phyloP scores from a whole-genome alignment of 2,113 vertebrate species.

The Anhinga anhinga region DNA sequence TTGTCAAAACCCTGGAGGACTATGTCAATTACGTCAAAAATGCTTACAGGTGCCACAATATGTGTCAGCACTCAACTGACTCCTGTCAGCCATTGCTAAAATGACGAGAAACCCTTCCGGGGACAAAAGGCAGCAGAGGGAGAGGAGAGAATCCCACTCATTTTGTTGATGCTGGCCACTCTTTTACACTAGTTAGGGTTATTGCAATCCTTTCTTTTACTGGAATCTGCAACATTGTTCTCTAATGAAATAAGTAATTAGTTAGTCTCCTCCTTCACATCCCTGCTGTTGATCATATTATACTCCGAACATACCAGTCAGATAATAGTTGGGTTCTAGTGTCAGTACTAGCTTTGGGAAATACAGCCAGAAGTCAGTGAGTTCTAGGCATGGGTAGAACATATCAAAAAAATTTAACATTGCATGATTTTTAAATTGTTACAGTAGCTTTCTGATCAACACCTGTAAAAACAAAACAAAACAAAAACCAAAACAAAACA shows the following conservation, averaged over 20 bases:
- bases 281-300: background rate
- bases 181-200: background rate
- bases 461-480: background rate
- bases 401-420: background rate
- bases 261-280: background rate
- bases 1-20: conserved; percentile 74
- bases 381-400: background rate
- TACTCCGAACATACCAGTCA: background rate
- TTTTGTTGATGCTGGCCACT: background rate
- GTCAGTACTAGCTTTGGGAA: background rate
- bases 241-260: background rate
- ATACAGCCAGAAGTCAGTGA: background rate
- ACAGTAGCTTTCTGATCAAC: background rate
- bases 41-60: conserved; percentile 61
- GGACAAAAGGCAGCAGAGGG: conserved; percentile 23
- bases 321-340: background rate
- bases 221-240: background rate
- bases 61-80: conserved; percentile 53
- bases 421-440: background rate
- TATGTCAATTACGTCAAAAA: conserved; percentile 70
- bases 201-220: background rate
- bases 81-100: conserved; percentile 65
- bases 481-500: background rate
- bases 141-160: background rate
- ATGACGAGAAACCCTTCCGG: conserved; percentile 62